phyloP scores from a whole-genome alignment of 1,140 invertebrate species.

The Pogonomyrmex barbatus region DNA sequence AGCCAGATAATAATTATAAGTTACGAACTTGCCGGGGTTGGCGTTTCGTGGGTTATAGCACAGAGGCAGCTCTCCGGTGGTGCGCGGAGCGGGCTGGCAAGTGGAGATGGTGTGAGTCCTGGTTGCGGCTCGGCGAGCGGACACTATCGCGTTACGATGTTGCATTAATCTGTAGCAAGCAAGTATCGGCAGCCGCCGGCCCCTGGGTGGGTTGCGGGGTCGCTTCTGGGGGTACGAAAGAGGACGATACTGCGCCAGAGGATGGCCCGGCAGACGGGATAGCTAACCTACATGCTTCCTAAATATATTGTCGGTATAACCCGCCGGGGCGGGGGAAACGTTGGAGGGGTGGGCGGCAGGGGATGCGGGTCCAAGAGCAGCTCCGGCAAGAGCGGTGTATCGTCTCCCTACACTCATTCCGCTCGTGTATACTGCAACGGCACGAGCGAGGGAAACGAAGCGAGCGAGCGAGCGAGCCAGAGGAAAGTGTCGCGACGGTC shows the following conservation, averaged over 20 bases:
- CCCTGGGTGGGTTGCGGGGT: slow-evolving; percentile 53
- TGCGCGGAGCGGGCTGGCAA: slow-evolving; percentile 10
- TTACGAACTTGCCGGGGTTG: slow-evolving; percentile 79
- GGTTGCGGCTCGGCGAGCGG: slow-evolving; percentile 80
- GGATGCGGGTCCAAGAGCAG: slow-evolving; percentile 53
- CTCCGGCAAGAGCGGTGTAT: slow-evolving; percentile 66
- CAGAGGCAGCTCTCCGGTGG: slow-evolving; percentile 14
- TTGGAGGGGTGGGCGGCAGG: slow-evolving; percentile 16
- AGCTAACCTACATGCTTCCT: slow-evolving; percentile 77
- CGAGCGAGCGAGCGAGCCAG: slow-evolving; percentile 29
- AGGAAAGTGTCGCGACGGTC: slow-evolving; percentile 28
- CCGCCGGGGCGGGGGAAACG: slow-evolving; percentile 41
- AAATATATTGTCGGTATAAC: slow-evolving; percentile 80
- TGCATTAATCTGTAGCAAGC: slow-evolving; percentile 82
- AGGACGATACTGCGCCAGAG: slow-evolving; percentile 61
- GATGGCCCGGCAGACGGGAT: slow-evolving; percentile 54
- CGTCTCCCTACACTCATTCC: slow-evolving; percentile 71
- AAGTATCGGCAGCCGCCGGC: slow-evolving; percentile 80
- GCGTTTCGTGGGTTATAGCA: slow-evolving; percentile 73
- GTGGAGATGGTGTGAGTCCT: slow-evolving; percentile 64
- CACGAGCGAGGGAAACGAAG: slow-evolving; percentile 49
- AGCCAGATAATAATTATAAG: slow-evolving; percentile 81
- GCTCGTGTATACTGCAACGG: slow-evolving; percentile 59
- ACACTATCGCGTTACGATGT: slow-evolving; percentile 82
- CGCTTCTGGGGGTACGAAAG: slow-evolving; percentile 52